Conservation (phyloP, 2,113 vertebrate genomes). For the Oceanodroma tethys region DNA sequence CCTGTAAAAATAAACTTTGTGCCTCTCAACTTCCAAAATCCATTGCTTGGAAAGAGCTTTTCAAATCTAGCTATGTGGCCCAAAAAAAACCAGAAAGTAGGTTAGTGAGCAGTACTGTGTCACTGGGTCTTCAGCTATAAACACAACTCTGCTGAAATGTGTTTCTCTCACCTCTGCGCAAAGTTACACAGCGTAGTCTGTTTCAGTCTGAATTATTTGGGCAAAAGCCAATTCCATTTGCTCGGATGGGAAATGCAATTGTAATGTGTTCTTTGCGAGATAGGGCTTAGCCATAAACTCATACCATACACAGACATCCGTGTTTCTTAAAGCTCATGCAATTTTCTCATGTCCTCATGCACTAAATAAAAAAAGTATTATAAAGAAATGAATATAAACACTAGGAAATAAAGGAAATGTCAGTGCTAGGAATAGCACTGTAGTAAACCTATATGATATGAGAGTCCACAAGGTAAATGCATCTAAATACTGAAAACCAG, state of each 20-base stretch:
- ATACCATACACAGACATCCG: fast-evolving
- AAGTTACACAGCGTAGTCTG: background rate
- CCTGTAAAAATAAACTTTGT: background rate
- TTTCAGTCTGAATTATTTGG: background rate
- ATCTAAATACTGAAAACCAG: background rate
- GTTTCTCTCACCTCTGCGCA: background rate
- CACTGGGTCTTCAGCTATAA: background rate
- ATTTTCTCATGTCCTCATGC: background rate
- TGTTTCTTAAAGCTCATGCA: background rate
- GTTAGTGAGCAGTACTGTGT: background rate
- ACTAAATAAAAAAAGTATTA: background rate
- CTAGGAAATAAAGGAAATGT: background rate
- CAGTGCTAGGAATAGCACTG: background rate
- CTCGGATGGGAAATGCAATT: background rate
- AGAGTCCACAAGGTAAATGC: background rate
- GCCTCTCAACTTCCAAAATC: background rate
- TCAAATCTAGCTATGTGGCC: background rate
- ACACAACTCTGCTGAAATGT: background rate
- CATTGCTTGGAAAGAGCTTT: background rate
- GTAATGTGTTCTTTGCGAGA: background rate
- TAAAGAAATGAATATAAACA: background rate
- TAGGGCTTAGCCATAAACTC: fast-evolving
- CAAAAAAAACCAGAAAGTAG: background rate
- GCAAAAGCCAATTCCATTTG: background rate
- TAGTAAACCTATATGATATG: background rate